phyloP scores from a whole-genome alignment of 2,797 vertebrate genomes.

The Lepus oiostolus region DNA sequence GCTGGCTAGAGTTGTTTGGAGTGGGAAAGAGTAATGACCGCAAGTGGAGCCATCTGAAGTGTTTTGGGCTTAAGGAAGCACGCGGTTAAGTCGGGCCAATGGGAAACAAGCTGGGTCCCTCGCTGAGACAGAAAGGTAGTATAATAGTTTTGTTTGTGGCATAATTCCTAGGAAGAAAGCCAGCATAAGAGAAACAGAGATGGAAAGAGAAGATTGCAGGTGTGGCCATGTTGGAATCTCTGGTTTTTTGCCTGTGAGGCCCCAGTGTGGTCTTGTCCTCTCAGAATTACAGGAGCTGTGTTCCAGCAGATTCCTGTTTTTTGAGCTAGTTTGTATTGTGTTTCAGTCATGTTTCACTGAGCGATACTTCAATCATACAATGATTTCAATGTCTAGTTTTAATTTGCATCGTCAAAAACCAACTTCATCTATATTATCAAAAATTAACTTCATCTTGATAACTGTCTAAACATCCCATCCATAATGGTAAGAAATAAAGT shows the following conservation, averaged over 20 bases:
- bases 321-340: not conserved
- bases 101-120: not conserved
- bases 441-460: constrained; percentile 55
- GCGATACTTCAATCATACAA: not conserved
- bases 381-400: constrained; percentile 41
- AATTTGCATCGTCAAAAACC: constrained; percentile 34
- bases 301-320: not conserved
- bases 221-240: not conserved
- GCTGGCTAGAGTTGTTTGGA: not conserved
- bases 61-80: not conserved
- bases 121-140: not conserved
- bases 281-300: not conserved
- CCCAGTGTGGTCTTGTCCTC: not conserved
- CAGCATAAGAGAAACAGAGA: not conserved
- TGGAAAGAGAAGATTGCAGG: not conserved
- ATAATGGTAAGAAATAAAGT: constrained; percentile 62
- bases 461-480: constrained; percentile 19
- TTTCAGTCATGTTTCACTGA: constrained; percentile 24
- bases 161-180: not conserved
- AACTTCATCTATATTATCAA: constrained; percentile 37
- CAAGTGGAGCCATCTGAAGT: not conserved
- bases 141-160: not conserved
- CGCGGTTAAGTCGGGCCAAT: not conserved
- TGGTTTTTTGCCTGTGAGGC: not conserved
- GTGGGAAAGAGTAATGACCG: not conserved